phyloP scores from a whole-genome alignment of 2,113 vertebrate genomes.

The Thamnophis sirtalis region DNA sequence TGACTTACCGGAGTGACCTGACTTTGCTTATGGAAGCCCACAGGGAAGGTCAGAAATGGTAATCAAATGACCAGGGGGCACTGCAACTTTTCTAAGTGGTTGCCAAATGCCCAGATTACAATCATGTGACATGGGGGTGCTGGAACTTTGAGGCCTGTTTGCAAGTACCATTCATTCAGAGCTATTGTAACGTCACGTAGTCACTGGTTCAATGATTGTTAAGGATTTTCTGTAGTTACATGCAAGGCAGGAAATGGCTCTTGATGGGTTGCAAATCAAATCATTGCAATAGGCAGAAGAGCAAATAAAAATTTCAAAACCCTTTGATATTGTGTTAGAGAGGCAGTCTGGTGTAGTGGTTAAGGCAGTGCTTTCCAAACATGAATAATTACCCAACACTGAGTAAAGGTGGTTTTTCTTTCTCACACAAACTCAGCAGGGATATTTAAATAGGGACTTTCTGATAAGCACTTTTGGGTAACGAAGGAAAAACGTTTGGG shows the following conservation, averaged over 20 bases:
- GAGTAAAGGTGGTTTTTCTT: not conserved
- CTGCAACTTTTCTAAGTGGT: not conserved
- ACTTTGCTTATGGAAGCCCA: not conserved
- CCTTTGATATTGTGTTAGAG: not conserved
- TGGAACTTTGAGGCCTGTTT: not conserved
- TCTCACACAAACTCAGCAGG: not conserved
- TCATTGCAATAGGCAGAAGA: not conserved
- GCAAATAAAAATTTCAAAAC: not conserved
- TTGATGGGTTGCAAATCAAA: not conserved
- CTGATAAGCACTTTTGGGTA: not conserved
- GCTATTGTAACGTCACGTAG: not conserved
- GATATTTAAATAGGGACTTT: not conserved
- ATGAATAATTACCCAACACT: not conserved
- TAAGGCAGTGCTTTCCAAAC: not conserved
- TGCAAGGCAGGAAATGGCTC: not conserved
- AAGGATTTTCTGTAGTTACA: not conserved
- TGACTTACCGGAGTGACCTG: not conserved
- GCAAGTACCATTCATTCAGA: not conserved
- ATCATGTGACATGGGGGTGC: not conserved
- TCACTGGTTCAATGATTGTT: not conserved
- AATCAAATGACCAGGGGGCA: not conserved
- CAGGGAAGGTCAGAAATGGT: not conserved
- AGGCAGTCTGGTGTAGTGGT: not conserved
- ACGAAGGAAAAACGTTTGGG: not conserved
- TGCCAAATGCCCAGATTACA: not conserved